Percentiles rank a stretch among this genome's conserved stretches.
These are phyloP conservation scores for Cheilosia vernalis DNA, from an alignment of 2,888 invertebrate species.

Conservation along the genomic window DNA sequence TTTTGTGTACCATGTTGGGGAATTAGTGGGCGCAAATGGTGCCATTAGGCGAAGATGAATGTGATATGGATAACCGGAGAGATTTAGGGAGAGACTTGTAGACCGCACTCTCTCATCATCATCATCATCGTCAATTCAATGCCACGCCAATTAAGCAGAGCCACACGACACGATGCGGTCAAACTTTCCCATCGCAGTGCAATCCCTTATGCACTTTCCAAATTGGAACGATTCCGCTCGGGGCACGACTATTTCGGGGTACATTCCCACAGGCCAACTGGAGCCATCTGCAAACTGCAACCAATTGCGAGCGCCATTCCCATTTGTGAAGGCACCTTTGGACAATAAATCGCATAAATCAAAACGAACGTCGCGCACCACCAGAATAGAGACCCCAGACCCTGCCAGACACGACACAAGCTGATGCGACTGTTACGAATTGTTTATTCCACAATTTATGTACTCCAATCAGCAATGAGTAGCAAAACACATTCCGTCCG, in stretches of 20 bases:
- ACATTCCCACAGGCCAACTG: conserved; percentile 67
- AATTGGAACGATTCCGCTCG: conserved; percentile 57
- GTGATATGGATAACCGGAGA: conserved; percentile 23
- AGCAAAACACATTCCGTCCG: conserved; percentile 48
- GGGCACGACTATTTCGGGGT: conserved; percentile 53
- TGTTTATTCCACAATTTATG: conserved; percentile 74
- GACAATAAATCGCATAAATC: conserved; percentile 82
- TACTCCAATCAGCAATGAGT: conserved; percentile 75
- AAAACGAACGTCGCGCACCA: conserved; percentile 79
- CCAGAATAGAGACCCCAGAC: conserved; percentile 41
- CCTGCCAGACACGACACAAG: conserved; percentile 64
- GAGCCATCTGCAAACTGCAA: conserved; percentile 23
- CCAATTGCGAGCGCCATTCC: conserved; percentile 56
- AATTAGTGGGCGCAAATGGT: conserved; percentile 70
- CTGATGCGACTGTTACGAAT: conserved; percentile 75
- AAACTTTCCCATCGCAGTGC: conserved; percentile 13
- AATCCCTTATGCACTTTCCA: conserved; percentile 20
- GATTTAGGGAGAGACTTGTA: conserved; percentile 15
- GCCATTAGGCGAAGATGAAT: conserved; percentile 70
- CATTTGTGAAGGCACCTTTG: conserved; percentile 67
- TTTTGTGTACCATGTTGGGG: conserved; percentile 32
- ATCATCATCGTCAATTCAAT: not conserved
- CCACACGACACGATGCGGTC: not conserved
- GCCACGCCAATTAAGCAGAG: conserved; percentile 37
- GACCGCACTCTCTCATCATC: not conserved